phyloP scores from a whole-genome alignment of 2,113 vertebrate genomes.

The Trachemys scripta region DNA sequence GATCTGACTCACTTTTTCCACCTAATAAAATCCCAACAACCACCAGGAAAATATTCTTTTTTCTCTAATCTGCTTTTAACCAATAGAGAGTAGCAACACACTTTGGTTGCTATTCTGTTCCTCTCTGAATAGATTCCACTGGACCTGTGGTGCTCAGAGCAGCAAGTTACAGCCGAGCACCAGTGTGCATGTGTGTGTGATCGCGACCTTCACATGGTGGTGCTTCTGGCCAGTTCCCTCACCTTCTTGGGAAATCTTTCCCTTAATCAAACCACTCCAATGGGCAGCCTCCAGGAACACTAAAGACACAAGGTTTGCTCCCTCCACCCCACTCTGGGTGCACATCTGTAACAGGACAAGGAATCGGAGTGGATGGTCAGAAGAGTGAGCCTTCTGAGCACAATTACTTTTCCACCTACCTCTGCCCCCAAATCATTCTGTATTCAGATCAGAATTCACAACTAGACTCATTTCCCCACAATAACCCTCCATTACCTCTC shows the following conservation, averaged over 20 bases:
- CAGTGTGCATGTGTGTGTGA: too few relatives aligned
- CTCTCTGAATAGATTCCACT: background rate
- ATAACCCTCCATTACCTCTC: slow-evolving; percentile 87
- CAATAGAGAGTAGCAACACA: background rate
- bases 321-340: background rate
- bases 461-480: background rate
- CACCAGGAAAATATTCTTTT: background rate
- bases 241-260: background rate
- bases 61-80: background rate
- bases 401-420: background rate
- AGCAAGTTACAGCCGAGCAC: too few relatives aligned
- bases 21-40: background rate
- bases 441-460: background rate
- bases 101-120: background rate
- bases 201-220: too few relatives aligned
- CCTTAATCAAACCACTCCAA: background rate
- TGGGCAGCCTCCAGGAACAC: background rate
- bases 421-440: background rate
- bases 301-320: background rate
- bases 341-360: background rate
- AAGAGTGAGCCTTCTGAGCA: background rate
- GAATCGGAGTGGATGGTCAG: background rate
- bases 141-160: too few relatives aligned
- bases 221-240: background rate
- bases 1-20: background rate